A percentile compares a stretch with the other conserved stretches of the same genome.
phyloP scores from a whole-genome alignment of 1,140 invertebrate species.

The Colletes latitarsis region DNA sequence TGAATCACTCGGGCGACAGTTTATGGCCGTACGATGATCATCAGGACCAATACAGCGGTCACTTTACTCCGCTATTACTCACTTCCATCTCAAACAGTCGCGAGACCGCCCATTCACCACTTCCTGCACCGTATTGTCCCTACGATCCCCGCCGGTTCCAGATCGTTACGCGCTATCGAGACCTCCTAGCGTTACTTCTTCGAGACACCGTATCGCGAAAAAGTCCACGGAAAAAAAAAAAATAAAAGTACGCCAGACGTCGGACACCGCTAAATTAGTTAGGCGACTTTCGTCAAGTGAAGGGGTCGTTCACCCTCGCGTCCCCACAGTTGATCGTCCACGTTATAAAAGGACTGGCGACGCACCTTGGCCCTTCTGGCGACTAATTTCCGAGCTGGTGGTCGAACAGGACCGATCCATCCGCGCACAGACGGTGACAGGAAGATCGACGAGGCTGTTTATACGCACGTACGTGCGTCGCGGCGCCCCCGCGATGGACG shows the following conservation, averaged over 20 bases:
- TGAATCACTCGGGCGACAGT: conserved; percentile 69
- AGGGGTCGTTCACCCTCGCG: neutral
- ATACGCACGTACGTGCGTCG: neutral
- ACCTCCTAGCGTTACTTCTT: neutral
- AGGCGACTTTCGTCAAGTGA: neutral
- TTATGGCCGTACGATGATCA: conserved; percentile 69
- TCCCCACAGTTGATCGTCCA: too few species aligned
- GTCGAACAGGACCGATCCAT: neutral
- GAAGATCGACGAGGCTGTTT: neutral
- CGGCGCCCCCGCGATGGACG: neutral
- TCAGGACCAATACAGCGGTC: conserved; percentile 67
- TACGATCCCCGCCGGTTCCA: conserved; percentile 16
- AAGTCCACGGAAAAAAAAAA: too few species aligned
- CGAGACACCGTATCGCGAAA: neutral
- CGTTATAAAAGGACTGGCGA: too few species aligned
- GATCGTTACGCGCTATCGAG: neutral
- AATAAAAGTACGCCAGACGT: too few species aligned
- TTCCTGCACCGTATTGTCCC: conserved; percentile 54
- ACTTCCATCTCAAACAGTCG: conserved; percentile 66
- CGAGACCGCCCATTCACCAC: conserved; percentile 59
- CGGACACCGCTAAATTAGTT: neutral
- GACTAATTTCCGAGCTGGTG: conserved; percentile 3
- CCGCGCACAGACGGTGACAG: neutral
- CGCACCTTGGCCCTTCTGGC: neutral
- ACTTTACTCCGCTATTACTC: conserved; percentile 68